phyloP scores from a whole-genome alignment of 2,113 vertebrate genomes.

The Toxotes chatareus region DNA sequence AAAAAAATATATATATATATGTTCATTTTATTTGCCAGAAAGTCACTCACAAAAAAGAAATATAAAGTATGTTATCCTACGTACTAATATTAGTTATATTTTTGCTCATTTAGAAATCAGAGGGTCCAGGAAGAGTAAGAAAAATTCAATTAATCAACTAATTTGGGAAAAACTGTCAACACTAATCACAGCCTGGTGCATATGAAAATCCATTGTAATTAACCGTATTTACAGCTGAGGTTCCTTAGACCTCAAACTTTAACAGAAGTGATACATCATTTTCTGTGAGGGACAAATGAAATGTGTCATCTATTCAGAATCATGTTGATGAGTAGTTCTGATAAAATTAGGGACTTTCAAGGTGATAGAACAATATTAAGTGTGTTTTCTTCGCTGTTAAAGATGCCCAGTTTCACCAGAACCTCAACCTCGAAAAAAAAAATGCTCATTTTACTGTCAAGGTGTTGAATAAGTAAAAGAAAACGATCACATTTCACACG shows the following conservation, averaged over 20 bases:
- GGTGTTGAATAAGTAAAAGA: neutral
- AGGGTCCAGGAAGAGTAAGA: too few species aligned
- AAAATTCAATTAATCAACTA: too few species aligned
- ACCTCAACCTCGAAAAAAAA: neutral
- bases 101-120: too few species aligned
- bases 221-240: too few species aligned
- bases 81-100: neutral
- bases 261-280: neutral
- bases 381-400: neutral
- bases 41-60: slow-evolving; percentile 1
- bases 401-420: neutral
- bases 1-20: neutral
- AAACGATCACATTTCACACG: neutral
- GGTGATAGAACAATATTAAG: neutral
- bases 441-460: neutral
- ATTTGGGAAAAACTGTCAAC: too few species aligned
- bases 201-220: too few species aligned
- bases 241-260: neutral
- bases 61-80: neutral
- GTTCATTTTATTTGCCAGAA: slow-evolving; percentile 11
- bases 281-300: neutral
- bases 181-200: too few species aligned
- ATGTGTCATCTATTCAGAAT: neutral
- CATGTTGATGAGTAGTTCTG: neutral
- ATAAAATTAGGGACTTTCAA: neutral